These are phyloP conservation scores for Xerus rutilus DNA, from an alignment of 2,797 vertebrate species.

Conservation along the genomic window DNA sequence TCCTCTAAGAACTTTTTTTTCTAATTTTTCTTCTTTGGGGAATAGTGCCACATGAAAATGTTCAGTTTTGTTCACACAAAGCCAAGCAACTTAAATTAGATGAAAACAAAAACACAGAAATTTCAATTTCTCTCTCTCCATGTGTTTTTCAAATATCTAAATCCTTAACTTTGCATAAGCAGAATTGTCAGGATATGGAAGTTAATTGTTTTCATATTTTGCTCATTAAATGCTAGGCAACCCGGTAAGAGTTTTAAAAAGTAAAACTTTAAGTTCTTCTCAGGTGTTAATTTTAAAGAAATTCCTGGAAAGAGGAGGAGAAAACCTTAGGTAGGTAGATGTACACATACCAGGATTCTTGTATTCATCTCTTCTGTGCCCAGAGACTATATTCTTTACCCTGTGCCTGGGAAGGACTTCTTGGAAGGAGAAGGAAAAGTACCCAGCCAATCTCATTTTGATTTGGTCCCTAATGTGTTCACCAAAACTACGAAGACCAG, in stretches of 20 bases:
- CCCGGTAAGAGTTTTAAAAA: neutral
- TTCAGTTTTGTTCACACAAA: neutral
- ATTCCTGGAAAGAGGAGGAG: neutral
- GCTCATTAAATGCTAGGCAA: neutral
- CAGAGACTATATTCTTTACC: neutral
- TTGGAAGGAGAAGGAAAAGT: neutral
- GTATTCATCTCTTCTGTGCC: neutral
- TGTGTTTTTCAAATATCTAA: neutral
- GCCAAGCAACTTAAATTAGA: neutral
- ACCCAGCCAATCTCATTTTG: neutral
- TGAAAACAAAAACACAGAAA: neutral
- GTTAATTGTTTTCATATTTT: neutral
- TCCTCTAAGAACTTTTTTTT: too few relatives aligned
- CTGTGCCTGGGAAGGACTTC: neutral
- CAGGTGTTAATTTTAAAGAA: slow-evolving; percentile 22
- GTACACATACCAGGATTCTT: neutral
- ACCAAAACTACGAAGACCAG: neutral
- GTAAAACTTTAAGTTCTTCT: neutral
- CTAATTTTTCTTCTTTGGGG: neutral
- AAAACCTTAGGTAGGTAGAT: neutral
- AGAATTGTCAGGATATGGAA: neutral
- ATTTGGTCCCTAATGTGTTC: neutral
- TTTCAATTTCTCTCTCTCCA: neutral
- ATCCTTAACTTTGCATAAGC: neutral
- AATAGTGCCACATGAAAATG: neutral